Conservation (phyloP, 1,140 invertebrate genomes). For the Drosophila prosaltans region DNA sequence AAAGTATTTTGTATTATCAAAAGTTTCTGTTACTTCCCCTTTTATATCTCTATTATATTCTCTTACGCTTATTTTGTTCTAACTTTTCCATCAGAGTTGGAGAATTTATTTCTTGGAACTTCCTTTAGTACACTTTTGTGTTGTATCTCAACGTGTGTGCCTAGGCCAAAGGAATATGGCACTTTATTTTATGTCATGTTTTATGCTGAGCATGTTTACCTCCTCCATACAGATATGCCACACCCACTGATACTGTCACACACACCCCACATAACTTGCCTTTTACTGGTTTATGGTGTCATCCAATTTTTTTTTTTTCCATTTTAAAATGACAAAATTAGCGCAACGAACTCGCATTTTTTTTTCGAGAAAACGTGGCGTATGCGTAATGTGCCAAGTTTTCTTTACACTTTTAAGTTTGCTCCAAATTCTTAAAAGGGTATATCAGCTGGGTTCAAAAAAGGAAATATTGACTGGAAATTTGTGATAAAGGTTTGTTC, state of each 20-base stretch:
- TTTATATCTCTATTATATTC: no score
- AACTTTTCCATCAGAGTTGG: background rate
- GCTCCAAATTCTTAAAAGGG: background rate
- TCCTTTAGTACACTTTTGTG: constrained; percentile 25
- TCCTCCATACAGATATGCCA: background rate
- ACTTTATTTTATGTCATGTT: constrained; percentile 51
- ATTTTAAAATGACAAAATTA: constrained; percentile 65
- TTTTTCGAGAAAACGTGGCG: constrained; percentile 52
- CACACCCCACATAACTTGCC: constrained; percentile 14
- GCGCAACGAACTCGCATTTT: constrained; percentile 55
- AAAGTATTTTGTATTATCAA: no score
- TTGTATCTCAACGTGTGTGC: constrained; percentile 31
- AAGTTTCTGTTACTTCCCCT: no score
- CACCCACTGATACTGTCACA: no score
- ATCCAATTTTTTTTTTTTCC: constrained; percentile 27
- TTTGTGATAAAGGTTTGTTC: no score
- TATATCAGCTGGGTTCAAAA: background rate
- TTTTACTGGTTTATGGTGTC: constrained; percentile 49
- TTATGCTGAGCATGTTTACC: constrained; percentile 47
- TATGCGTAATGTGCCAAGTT: constrained; percentile 60
- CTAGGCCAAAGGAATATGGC: constrained; percentile 24
- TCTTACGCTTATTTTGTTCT: background rate
- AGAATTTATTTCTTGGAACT: constrained; percentile 1
- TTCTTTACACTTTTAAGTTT: constrained; percentile 1
- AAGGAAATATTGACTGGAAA: no score